A percentile compares a stretch with the other conserved stretches of the same genome.
phyloP scores from a whole-genome alignment of 2,888 invertebrate species.

The Tetheella fluctuosa region DNA sequence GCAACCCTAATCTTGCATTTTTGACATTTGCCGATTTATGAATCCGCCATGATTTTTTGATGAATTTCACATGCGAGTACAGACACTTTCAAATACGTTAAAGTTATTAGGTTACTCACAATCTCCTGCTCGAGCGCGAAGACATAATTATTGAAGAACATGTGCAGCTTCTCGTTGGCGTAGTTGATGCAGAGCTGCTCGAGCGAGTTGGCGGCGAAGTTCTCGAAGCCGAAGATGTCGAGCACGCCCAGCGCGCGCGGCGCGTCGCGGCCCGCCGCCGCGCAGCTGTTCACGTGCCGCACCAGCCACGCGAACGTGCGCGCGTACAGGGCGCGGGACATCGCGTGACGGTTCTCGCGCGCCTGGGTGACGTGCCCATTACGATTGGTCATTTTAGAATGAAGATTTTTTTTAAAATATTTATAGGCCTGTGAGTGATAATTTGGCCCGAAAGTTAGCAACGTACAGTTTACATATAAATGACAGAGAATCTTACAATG shows the following conservation, averaged over 20 bases:
- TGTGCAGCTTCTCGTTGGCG: constrained; percentile 96
- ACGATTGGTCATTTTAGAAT: too few species aligned
- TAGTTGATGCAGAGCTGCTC: constrained; percentile 97
- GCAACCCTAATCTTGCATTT: too few species aligned
- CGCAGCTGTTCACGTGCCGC: constrained; percentile 95
- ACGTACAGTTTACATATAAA: neutral
- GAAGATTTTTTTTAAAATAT: too few species aligned
- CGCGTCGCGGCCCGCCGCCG: constrained; percentile 93
- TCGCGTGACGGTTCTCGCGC: constrained; percentile 95
- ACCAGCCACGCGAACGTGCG: constrained; percentile 96
- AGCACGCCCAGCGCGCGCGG: constrained; percentile 92
- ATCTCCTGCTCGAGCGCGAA: constrained; percentile 97
- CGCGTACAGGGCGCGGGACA: constrained; percentile 96
- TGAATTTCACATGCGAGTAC: too few species aligned
- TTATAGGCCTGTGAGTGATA: too few species aligned
- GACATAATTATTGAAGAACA: constrained; percentile 98
- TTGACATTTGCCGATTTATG: too few species aligned
- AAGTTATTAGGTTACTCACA: constrained; percentile 90
- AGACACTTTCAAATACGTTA: too few species aligned
- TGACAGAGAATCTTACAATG: neutral
- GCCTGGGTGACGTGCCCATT: constrained; percentile 80
- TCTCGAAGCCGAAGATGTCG: constrained; percentile 97
- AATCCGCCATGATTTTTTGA: too few species aligned
- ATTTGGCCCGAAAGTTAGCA: too few species aligned
- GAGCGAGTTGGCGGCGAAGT: constrained; percentile 94